A percentile compares a stretch with the other conserved stretches of the same genome.
Conservation (phyloP, 2,888 invertebrate genomes). For the Oscheius sp. region DNA sequence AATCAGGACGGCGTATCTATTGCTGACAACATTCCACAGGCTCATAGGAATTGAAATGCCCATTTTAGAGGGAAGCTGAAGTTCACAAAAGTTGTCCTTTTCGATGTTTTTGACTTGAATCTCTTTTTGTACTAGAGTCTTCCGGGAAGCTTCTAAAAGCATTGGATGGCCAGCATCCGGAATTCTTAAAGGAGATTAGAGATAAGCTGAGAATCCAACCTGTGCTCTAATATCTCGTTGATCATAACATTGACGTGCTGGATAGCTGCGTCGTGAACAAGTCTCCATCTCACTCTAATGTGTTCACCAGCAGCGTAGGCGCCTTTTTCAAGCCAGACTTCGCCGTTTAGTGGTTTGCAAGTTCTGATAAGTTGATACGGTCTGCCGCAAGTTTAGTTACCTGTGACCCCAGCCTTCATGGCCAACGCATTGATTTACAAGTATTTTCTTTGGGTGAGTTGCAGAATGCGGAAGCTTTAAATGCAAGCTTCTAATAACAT, state of each 20-base stretch:
- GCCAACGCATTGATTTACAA: constrained; percentile 55
- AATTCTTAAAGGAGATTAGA: constrained; percentile 34
- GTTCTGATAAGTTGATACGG: constrained; percentile 34
- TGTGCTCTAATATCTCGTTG: constrained; percentile 32
- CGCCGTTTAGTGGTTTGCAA: constrained; percentile 56
- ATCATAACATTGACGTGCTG: constrained; percentile 37
- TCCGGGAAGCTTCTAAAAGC: constrained; percentile 30
- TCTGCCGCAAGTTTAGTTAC: constrained; percentile 28
- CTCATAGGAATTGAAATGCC: constrained; percentile 49
- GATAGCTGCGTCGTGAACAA: constrained; percentile 38
- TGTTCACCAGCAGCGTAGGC: constrained; percentile 49
- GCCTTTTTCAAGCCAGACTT: constrained; percentile 49
- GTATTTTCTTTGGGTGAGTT: constrained; percentile 43
- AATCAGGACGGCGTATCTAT: constrained; percentile 41
- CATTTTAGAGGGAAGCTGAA: constrained; percentile 42
- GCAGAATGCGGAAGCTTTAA: constrained; percentile 56
- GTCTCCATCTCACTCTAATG: constrained; percentile 46
- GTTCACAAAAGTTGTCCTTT: constrained; percentile 3
- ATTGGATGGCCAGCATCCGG: constrained; percentile 50
- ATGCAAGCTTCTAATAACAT: constrained; percentile 40
- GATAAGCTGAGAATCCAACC: constrained; percentile 12
- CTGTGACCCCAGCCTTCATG: constrained; percentile 43
- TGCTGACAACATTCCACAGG: constrained; percentile 51
- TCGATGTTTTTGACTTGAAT: constrained; percentile 19
- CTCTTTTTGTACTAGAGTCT: constrained; percentile 32